Percentiles rank a stretch among this genome's conserved stretches.
Evolutionary conservation across 53 echinoderm and acorn worm genomes (phyloP).

Genomic region (Glandiceps talaboti): DNA sequence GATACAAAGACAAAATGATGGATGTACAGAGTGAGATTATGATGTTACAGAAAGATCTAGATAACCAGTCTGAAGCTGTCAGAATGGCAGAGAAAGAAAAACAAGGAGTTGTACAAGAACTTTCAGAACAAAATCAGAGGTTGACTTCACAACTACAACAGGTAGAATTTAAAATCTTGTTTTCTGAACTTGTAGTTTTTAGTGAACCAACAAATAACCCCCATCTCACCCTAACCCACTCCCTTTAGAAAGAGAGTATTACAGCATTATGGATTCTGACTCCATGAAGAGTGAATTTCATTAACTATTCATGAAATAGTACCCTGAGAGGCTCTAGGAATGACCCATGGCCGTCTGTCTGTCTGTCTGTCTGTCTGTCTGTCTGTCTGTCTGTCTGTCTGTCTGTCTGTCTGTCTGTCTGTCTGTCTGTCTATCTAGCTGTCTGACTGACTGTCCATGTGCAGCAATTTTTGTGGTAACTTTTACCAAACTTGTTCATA

Average conservation of each 20-base stretch:
- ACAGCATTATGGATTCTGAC: too few species aligned
- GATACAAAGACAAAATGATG: slow-evolving; percentile 49
- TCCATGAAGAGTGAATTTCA: too few species aligned
- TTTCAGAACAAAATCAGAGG: slow-evolving; percentile 50
- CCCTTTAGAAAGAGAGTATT: too few species aligned
- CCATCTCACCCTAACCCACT: too few species aligned
- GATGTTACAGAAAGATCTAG: slow-evolving; percentile 33
- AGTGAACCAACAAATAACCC: too few species aligned
- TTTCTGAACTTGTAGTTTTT: too few species aligned
- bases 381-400: not conserved
- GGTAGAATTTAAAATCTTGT: too few species aligned
- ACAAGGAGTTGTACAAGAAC: slow-evolving; percentile 37
- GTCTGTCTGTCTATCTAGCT: not conserved
- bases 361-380: not conserved
- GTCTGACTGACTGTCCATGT: too few species aligned
- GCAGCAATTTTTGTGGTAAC: too few species aligned
- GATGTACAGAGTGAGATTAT: slow-evolving; percentile 58
- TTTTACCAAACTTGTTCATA: too few species aligned
- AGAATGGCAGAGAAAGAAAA: slow-evolving; percentile 41
- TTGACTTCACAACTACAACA: slow-evolving; percentile 43
- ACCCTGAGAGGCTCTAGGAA: too few species aligned
- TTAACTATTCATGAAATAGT: too few species aligned
- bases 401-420: not conserved
- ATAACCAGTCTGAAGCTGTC: slow-evolving; percentile 32
- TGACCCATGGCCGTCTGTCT: not conserved